A percentile compares a stretch with the other conserved stretches of the same genome.
Conservation (phyloP, 2,888 invertebrate genomes). For the Diaprepes abbreviatus region DNA sequence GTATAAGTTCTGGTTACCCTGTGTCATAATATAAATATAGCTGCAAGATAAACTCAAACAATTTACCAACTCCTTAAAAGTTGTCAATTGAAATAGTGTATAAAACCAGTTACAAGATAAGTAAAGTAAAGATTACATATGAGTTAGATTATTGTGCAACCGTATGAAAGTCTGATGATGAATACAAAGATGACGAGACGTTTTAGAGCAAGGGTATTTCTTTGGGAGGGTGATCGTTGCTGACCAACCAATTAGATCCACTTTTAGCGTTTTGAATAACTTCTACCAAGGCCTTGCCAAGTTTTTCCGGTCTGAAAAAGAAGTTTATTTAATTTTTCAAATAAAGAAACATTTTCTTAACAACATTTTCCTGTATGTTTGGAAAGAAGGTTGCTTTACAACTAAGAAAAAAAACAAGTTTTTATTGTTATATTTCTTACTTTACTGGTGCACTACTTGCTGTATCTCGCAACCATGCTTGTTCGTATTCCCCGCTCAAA, state of each 20-base stretch:
- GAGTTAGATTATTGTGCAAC: conserved; percentile 1
- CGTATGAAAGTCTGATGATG: background rate
- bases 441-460: conserved; percentile 65
- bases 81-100: too few relatives aligned
- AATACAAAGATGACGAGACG: background rate
- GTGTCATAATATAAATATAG: too few relatives aligned
- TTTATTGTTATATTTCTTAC: too few relatives aligned
- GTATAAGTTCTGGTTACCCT: too few relatives aligned
- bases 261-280: conserved; percentile 77
- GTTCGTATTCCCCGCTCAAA: conserved; percentile 79
- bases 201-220: conserved; percentile 66
- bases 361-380: background rate
- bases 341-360: background rate
- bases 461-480: conserved; percentile 80
- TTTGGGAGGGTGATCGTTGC: conserved; percentile 76
- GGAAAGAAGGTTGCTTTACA: too few relatives aligned
- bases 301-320: conserved; percentile 76
- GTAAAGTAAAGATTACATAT: too few relatives aligned
- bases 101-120: too few relatives aligned
- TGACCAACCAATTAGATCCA: conserved; percentile 81
- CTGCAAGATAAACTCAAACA: too few relatives aligned
- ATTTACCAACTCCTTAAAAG: too few relatives aligned
- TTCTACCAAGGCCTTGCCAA: conserved; percentile 77
- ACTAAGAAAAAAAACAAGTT: too few relatives aligned
- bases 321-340: too few relatives aligned